Conservation (phyloP, 2,888 invertebrate species). For the Lasioglossum oenotherae region DNA sequence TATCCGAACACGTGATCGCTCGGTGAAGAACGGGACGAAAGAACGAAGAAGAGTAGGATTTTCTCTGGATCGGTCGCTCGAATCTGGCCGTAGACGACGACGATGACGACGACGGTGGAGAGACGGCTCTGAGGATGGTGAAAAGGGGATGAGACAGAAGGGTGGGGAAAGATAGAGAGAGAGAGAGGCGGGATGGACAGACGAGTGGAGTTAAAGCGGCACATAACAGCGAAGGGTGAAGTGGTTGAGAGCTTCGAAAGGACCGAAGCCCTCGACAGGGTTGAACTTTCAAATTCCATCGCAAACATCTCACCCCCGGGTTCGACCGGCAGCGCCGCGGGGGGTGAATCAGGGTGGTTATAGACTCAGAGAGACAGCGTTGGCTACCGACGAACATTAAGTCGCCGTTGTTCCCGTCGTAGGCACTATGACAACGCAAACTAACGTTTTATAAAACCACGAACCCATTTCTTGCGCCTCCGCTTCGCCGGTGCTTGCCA, state of each 20-base stretch:
- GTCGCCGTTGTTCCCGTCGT: background rate
- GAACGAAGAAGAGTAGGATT: slow-evolving; percentile 19
- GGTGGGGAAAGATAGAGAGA: background rate
- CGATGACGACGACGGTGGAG: background rate
- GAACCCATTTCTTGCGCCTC: background rate
- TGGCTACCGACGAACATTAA: slow-evolving; percentile 36
- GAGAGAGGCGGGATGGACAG: slow-evolving; percentile 35
- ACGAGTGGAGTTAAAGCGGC: slow-evolving; percentile 67
- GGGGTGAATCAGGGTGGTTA: slow-evolving; percentile 30
- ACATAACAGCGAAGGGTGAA: slow-evolving; percentile 64
- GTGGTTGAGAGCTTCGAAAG: slow-evolving; percentile 66
- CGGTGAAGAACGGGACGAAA: background rate
- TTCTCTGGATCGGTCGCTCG: slow-evolving; percentile 48
- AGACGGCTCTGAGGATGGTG: background rate
- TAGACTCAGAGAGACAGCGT: slow-evolving; percentile 33
- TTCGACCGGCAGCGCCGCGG: slow-evolving; percentile 23
- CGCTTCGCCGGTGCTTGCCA: background rate
- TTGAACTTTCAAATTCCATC: slow-evolving; percentile 71
- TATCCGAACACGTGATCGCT: slow-evolving; percentile 8
- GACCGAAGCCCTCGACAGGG: slow-evolving; percentile 62
- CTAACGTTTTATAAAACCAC: slow-evolving; percentile 1
- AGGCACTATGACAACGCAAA: background rate
- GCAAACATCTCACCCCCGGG: slow-evolving; percentile 66
- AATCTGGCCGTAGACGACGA: slow-evolving; percentile 31
- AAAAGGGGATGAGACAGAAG: background rate